Percentiles rank a stretch among this genome's conserved stretches.
phyloP scores from a whole-genome alignment of 1,140 invertebrate genomes.

The Mizuhopecten yessoensis region DNA sequence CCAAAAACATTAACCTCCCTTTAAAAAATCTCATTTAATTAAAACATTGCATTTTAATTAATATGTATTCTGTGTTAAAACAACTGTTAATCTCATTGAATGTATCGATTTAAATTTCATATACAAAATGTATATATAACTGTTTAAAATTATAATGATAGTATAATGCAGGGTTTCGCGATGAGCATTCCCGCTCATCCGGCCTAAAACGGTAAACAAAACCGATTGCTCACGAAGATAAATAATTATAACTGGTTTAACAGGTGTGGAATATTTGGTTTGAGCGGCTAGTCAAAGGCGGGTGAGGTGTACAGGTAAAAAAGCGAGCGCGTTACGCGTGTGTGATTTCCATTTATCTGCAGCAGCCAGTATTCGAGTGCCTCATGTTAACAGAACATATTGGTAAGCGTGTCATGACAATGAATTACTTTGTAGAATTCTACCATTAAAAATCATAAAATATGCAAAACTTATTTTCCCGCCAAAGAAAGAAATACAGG shows the following conservation, averaged over 20 bases:
- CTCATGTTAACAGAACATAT: background rate
- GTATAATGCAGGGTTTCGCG: background rate
- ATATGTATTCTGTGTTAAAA: no score
- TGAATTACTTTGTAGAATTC: conserved; percentile 19
- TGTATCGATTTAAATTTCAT: no score
- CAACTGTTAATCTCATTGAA: no score
- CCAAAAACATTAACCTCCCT: no score
- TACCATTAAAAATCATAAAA: conserved; percentile 30
- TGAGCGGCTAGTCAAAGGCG: background rate
- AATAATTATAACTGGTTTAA: background rate
- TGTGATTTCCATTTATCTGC: conserved; percentile 2
- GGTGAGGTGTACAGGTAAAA: conserved; percentile 25
- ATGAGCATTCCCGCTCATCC: background rate
- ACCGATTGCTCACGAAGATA: background rate
- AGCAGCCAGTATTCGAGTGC: background rate
- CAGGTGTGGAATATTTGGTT: conserved; percentile 24
- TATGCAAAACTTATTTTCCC: conserved; percentile 38
- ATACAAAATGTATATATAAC: no score
- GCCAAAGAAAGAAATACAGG: conserved; percentile 7
- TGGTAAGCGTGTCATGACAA: background rate
- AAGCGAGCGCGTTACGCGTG: background rate
- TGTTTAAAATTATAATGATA: no score
- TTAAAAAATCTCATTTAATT: no score
- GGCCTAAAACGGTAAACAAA: background rate
- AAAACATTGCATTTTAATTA: no score